Base-by-base conservation (phyloP, 2,113 vertebrate genomes). In the Paraplagusia blochii region DNA sequence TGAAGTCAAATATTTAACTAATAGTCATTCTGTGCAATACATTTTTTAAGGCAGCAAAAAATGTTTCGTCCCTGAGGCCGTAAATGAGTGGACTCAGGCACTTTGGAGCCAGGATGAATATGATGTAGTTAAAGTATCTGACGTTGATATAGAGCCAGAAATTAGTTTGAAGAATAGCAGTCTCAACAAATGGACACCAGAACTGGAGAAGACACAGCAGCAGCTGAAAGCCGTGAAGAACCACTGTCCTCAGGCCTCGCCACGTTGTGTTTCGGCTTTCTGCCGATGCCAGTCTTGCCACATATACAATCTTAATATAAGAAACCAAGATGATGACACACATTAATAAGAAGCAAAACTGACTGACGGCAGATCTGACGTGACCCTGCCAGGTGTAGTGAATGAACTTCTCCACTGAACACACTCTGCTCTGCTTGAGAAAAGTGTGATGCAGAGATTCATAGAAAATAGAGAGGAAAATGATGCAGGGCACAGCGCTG, bases 201-300 rank as follows among this genome's bases (percentile, higher is more conserved):
- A n/a, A n/a, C n/a, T n/a, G n/a, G n/a, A n/a, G n/a, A n/a, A n/a
- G n/a, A n/a, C n/a, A n/a, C n/a, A n/a, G n/a, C n/a, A n/a, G 0
- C 13, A 86, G 48, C 55, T 86, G 82, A 17, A 81, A 60, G 29
- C 55, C 71, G 63, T 84, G 80, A 14, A 84, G 69, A 15, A 62
- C 10, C 17, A 83, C 79, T 1, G 85, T 87, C 36, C 52, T 77
- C 1, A 69, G 63, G 1, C 77, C 73, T 47, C 64, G 86, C 18
- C 43, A 40, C 9, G 52, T 51, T 4, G 63, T 78, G 9, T 63
- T 67, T 39, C 71, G 69, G 42, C 60, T 54, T 1, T 75, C 52
- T 17, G 13, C 47, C n/a, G 47, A 49, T 49, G 47, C 47, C 29
- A 29, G 8, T 49, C 14, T 49, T 19, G 47, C 19, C 47, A 34